Evolutionary conservation across 2,113 vertebrate species (phyloP).

Genomic region (Anhinga rufa): DNA sequence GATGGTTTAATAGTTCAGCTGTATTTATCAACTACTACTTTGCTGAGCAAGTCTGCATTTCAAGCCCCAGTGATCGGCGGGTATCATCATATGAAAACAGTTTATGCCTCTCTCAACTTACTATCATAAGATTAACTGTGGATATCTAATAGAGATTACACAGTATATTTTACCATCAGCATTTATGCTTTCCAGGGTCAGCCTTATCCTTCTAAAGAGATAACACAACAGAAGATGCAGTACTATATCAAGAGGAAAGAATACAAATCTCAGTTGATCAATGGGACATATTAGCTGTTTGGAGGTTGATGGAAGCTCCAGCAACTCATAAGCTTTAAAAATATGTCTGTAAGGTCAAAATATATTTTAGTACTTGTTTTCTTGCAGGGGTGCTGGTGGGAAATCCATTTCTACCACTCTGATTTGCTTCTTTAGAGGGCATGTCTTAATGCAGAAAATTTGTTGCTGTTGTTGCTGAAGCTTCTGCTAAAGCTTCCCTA

Average conservation of each 20-base stretch:
- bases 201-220: constrained; percentile 7
- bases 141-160: constrained; percentile 19
- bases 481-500: constrained; percentile 1
- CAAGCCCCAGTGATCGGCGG: neutral
- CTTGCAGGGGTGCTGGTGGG: neutral
- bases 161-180: neutral
- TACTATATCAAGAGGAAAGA: neutral
- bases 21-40: neutral
- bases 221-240: neutral
- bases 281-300: neutral
- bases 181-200: constrained; percentile 10
- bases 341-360: neutral
- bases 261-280: constrained; percentile 19
- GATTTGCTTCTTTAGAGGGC: neutral
- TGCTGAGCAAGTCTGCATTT: neutral
- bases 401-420: neutral
- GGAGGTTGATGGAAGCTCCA: neutral
- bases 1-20: neutral
- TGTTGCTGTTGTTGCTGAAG: neutral
- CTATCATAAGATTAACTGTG: constrained; percentile 5
- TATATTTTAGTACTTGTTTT: constrained; percentile 2
- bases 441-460: neutral
- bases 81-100: neutral
- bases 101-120: neutral
- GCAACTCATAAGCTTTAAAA: neutral